These are phyloP conservation scores for Varanus salvator DNA, from an alignment of 2,113 vertebrate genomes.

Conservation along the genomic window DNA sequence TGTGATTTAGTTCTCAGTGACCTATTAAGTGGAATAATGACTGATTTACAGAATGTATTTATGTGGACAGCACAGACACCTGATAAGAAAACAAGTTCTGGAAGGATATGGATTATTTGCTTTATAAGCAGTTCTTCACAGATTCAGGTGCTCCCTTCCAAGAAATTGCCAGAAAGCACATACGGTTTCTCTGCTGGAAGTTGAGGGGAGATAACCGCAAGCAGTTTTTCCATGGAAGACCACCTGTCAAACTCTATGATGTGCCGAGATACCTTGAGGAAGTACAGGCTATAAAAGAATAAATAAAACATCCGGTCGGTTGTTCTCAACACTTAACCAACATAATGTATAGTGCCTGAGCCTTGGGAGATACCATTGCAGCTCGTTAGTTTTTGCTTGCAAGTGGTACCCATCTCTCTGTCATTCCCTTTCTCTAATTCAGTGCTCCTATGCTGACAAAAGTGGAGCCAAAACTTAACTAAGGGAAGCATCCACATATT, in stretches of 20 bases:
- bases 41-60: not conserved
- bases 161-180: not conserved
- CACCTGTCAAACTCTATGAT: not conserved
- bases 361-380: too few species aligned
- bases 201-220: not conserved
- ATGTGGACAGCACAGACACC: not conserved
- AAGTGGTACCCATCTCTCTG: not conserved
- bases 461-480: not conserved
- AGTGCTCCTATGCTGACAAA: not conserved
- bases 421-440: not conserved
- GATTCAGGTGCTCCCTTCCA: not conserved
- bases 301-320: too few species aligned
- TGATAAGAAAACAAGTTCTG: not conserved
- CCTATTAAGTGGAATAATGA: too few species aligned
- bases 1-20: too few species aligned
- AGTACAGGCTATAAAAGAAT: not conserved
- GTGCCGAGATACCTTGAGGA: not conserved
- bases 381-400: not conserved
- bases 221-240: not conserved
- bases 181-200: not conserved
- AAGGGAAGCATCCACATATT: not conserved
- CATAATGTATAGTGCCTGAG: too few species aligned
- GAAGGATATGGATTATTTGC: too few species aligned
- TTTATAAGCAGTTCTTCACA: not conserved
- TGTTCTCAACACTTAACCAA: too few species aligned